Evolutionary conservation across 2,888 invertebrate genomes (phyloP), one percentile per base, ranked within the genome.

Genomic region (Brenthis ino): DNA sequence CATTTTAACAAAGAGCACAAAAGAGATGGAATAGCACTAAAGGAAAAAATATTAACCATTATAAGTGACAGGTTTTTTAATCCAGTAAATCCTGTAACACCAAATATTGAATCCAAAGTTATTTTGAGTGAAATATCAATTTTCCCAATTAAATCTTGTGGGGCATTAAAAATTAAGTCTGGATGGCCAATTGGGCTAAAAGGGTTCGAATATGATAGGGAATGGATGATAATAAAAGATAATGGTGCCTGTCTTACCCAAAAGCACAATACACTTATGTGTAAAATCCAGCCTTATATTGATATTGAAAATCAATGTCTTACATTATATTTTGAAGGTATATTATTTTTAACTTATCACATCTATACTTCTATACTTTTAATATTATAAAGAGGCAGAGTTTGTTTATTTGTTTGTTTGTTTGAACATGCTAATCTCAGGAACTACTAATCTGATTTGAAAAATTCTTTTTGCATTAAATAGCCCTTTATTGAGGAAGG

Each of bases 91-190:
- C 73, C 53, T 70, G 77, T 66, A 14, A 43, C 20, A 33, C n/a
- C 56, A 58, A 77, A 24, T 48, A 63, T 61, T 28, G 77, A 83
- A 69, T 76, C 81, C 12, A 79, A 79, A 61, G 82, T 86, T 43
- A 68, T 76, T 53, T 75, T 91, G 53, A 77, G 81, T 64, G 91
- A 90, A 79, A 85, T 88, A 16, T 82, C 83, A 6, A 93, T 98
- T 58, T 99, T 97, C 85, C 99, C 99, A 0, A 94, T 99, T 6
- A 99, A 99, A 90, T 98, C 98, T 0, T 98, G 98, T 86, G 97
- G 95, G 0, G 95, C 96, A 8, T 96, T 95, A 79, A 94, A 95
- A 89, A 94, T 96, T 37, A 79, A 80, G 48, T 80, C 85, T 12
- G 84, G 92, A 8, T 99, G 99, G 98, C 91, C 93, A 69, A 85